phyloP scores from a whole-genome alignment of 1,140 invertebrate species.

The Phymorhynchus buccinoides region DNA sequence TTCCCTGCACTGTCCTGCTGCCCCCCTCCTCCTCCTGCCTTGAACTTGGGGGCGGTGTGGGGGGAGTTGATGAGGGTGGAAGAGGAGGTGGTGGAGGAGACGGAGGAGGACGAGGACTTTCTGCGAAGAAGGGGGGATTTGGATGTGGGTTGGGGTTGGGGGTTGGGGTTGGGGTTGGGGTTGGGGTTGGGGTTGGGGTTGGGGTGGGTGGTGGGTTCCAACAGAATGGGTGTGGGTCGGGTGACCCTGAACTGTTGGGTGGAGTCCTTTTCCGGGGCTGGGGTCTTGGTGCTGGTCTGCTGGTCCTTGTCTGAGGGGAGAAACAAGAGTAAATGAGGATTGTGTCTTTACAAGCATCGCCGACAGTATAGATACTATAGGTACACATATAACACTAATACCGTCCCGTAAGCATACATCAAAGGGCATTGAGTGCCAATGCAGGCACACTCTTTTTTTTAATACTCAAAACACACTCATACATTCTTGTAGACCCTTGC shows the following conservation, averaged over 20 bases:
- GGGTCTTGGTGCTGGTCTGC: neutral
- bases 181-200: neutral
- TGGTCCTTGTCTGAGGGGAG: constrained; percentile 20
- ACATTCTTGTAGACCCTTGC: too few relatives aligned
- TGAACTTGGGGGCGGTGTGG: neutral
- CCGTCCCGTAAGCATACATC: too few relatives aligned
- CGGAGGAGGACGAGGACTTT: constrained; percentile 4
- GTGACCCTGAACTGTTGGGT: constrained; percentile 58
- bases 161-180: neutral
- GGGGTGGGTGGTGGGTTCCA: constrained; percentile 39
- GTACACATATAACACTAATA: too few relatives aligned
- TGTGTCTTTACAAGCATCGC: too few relatives aligned
- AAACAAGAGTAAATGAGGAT: too few relatives aligned
- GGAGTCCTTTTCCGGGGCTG: constrained; percentile 42
- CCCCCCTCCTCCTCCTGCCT: too few relatives aligned
- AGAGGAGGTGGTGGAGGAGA: constrained; percentile 3
- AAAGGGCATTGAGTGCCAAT: too few relatives aligned
- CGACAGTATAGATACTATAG: too few relatives aligned
- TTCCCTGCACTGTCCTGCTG: neutral
- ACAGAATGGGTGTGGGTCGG: constrained; percentile 53
- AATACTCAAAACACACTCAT: too few relatives aligned
- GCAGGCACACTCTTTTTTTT: too few relatives aligned
- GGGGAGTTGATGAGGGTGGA: constrained; percentile 26
- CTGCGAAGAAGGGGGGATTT: neutral
- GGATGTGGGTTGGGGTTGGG: neutral